Conservation (phyloP, 1,140 invertebrate genomes). For the Chelonus insularis region DNA sequence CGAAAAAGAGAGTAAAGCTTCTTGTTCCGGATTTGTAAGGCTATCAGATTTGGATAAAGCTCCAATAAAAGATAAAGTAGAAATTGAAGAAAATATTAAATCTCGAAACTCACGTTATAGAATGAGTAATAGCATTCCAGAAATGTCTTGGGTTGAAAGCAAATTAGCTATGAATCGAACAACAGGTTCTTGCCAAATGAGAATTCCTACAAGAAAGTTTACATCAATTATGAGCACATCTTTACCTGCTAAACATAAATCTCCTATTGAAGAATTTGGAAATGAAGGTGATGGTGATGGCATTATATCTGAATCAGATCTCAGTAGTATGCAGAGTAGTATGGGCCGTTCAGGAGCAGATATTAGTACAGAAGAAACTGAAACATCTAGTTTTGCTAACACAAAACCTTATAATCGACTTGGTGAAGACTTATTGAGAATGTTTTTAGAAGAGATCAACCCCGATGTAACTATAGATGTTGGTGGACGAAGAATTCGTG, state of each 20-base stretch:
- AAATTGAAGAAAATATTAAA: slow-evolving; percentile 35
- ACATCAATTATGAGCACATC: slow-evolving; percentile 51
- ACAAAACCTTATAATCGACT: slow-evolving; percentile 66
- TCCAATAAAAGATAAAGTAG: slow-evolving; percentile 33
- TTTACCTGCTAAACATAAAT: slow-evolving; percentile 51
- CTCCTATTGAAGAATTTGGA: slow-evolving; percentile 37
- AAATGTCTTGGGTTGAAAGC: slow-evolving; percentile 69
- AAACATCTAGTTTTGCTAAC: slow-evolving; percentile 54
- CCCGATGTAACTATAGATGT: slow-evolving; percentile 83
- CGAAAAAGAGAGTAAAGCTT: slow-evolving; percentile 3
- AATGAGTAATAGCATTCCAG: slow-evolving; percentile 63
- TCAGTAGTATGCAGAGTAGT: slow-evolving; percentile 63
- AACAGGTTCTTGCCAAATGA: slow-evolving; percentile 46
- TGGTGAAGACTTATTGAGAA: slow-evolving; percentile 82
- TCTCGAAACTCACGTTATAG: slow-evolving; percentile 40
- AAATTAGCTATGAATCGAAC: slow-evolving; percentile 65
- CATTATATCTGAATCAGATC: slow-evolving; percentile 57
- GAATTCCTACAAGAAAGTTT: slow-evolving; percentile 45
- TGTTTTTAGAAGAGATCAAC: slow-evolving; percentile 87
- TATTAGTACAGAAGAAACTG: slow-evolving; percentile 61
- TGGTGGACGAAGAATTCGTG: slow-evolving; percentile 74
- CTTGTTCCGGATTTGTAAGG: slow-evolving; percentile 56
- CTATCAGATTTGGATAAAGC: slow-evolving; percentile 65
- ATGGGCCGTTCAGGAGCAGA: slow-evolving; percentile 61
- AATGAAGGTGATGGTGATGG: slow-evolving; percentile 47